These are phyloP conservation scores for Enteromius mattozi DNA, from an alignment of 2,797 vertebrate genomes.

Conservation along the genomic window DNA sequence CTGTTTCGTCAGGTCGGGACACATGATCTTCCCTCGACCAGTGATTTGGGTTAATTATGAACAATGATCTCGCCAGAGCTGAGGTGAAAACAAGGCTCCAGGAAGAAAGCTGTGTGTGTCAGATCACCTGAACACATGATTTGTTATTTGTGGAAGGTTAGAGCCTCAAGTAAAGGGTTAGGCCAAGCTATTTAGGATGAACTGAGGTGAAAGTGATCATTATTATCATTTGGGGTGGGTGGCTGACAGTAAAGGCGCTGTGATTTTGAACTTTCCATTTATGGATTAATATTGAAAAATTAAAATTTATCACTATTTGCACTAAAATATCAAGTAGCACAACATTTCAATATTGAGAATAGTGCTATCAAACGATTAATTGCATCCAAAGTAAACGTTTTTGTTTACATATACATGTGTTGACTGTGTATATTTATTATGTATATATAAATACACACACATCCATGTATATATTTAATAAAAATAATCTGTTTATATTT, in stretches of 20 bases:
- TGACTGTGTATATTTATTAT: no score
- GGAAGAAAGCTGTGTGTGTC: slow-evolving; percentile 21
- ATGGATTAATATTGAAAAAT: neutral
- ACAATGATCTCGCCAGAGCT: slow-evolving; percentile 8
- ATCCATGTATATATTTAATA: no score
- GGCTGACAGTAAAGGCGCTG: neutral
- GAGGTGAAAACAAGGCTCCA: slow-evolving; percentile 8
- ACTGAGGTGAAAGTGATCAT: neutral
- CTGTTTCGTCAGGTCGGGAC: slow-evolving; percentile 52
- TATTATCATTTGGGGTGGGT: neutral
- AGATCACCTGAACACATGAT: neutral
- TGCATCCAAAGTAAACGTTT: no score
- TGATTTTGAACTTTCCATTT: neutral
- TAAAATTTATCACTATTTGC: neutral
- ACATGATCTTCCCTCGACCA: slow-evolving; percentile 42
- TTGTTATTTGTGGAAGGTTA: slow-evolving; percentile 23
- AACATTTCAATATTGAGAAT: neutral
- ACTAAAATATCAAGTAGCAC: neutral
- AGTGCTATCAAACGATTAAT: no score
- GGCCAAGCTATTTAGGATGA: neutral
- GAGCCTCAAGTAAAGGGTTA: neutral
- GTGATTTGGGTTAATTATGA: slow-evolving; percentile 51
- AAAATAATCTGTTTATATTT: no score
- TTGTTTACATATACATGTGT: no score
- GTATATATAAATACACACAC: no score